Conservation (phyloP, 2,113 vertebrate species). For the Microcebus lehilahytsara region DNA sequence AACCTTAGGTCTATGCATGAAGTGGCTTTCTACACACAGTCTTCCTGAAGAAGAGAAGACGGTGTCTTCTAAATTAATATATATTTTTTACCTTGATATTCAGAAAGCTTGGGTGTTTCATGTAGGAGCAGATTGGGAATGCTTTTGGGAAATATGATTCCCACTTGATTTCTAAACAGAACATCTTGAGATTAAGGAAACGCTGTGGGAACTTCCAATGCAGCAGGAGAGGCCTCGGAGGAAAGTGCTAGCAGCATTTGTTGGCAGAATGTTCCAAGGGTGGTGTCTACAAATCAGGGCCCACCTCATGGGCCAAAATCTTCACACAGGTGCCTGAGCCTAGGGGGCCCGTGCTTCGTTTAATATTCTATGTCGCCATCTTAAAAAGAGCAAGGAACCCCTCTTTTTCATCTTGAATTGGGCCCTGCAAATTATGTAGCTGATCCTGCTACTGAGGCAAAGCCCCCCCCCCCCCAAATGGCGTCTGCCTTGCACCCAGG, state of each 20-base stretch:
- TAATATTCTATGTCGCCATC: background rate
- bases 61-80: background rate
- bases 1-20: background rate
- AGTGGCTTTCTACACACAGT: background rate
- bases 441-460: background rate
- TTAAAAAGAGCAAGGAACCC: background rate
- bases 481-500: background rate
- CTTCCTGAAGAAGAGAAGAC: background rate
- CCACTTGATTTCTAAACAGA: background rate
- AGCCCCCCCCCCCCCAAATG: background rate
- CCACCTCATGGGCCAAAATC: rapidly evolving
- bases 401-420: background rate
- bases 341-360: background rate
- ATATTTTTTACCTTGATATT: background rate
- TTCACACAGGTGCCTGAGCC: too few relatives aligned
- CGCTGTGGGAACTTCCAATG: background rate
- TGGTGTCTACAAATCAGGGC: too few relatives aligned
- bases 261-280: background rate
- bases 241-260: background rate
- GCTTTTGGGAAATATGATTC: background rate
- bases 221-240: background rate
- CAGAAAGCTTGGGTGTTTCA: background rate
- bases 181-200: background rate
- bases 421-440: background rate
- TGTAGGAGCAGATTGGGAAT: background rate